Conservation (phyloP, 2,797 vertebrate species). For the Pagetopsis macropterus region DNA sequence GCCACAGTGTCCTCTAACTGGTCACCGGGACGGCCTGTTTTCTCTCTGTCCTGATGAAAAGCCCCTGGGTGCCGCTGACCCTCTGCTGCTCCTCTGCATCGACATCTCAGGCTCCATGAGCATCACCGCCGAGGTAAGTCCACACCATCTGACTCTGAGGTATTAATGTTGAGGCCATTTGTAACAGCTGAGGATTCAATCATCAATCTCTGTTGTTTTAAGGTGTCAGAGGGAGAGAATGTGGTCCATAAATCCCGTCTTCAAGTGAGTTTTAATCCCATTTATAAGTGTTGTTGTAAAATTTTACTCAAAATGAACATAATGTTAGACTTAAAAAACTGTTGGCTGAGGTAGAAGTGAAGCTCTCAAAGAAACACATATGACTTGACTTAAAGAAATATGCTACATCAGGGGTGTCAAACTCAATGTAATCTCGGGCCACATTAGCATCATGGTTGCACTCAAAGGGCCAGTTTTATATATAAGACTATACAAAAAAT, state of each 20-base stretch:
- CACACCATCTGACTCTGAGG: neutral
- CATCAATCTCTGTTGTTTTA: constrained; percentile 19
- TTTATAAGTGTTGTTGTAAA: neutral
- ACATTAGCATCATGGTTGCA: too few relatives aligned
- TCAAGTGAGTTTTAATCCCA: constrained; percentile 54
- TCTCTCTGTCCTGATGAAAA: constrained; percentile 49
- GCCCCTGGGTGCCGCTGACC: constrained; percentile 18
- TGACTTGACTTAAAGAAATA: neutral
- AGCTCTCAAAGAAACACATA: neutral
- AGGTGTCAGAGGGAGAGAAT: constrained; percentile 59
- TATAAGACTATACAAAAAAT: too few relatives aligned
- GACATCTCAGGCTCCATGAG: constrained; percentile 82
- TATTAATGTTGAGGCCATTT: neutral
- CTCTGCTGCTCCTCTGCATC: constrained; percentile 80
- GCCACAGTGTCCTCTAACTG: neutral
- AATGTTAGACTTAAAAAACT: neutral
- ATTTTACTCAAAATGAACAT: neutral
- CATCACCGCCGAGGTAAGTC: constrained; percentile 69
- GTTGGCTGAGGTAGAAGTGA: too few relatives aligned
- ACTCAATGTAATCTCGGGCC: too few relatives aligned
- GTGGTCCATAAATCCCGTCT: constrained; percentile 69
- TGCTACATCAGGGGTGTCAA: too few relatives aligned
- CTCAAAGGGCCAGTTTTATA: too few relatives aligned
- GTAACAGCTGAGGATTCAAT: neutral
- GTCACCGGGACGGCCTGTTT: constrained; percentile 61